phyloP scores from a whole-genome alignment of 2,797 vertebrate genomes.

The Xerus rutilus region DNA sequence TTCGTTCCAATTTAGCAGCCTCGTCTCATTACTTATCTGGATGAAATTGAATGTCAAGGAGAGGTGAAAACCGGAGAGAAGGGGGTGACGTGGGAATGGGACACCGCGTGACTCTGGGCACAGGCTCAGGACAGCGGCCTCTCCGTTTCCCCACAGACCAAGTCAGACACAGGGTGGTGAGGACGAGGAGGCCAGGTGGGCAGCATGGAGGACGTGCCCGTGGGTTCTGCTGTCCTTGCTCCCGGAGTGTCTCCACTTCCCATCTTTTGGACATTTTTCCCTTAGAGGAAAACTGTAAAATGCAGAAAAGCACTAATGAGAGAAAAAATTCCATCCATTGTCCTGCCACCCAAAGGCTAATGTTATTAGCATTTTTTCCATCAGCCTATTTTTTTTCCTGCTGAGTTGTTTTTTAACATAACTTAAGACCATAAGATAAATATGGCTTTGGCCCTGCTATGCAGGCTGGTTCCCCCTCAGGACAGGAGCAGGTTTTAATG shows the following conservation, averaged over 20 bases:
- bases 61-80: background rate
- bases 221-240: background rate
- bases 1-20: conserved; percentile 79
- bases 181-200: accelerated
- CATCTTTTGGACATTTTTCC: background rate
- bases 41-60: conserved; percentile 68
- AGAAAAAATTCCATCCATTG: background rate
- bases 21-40: conserved; percentile 82
- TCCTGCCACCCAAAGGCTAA: background rate
- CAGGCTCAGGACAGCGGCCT: accelerated
- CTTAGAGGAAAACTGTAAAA: conserved; percentile 3
- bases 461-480: background rate
- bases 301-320: background rate
- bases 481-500: accelerated
- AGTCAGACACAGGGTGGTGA: accelerated
- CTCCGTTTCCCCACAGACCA: background rate
- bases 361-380: accelerated
- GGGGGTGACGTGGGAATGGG: background rate
- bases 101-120: background rate
- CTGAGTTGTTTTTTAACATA: background rate
- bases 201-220: background rate
- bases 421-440: background rate
- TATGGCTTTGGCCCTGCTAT: accelerated
- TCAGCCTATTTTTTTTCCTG: background rate
- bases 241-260: background rate